A percentile compares a stretch with the other conserved stretches of the same genome.
Evolutionary conservation across 2,113 vertebrate species (phyloP).

Genomic region (Archocentrus centrarchus): DNA sequence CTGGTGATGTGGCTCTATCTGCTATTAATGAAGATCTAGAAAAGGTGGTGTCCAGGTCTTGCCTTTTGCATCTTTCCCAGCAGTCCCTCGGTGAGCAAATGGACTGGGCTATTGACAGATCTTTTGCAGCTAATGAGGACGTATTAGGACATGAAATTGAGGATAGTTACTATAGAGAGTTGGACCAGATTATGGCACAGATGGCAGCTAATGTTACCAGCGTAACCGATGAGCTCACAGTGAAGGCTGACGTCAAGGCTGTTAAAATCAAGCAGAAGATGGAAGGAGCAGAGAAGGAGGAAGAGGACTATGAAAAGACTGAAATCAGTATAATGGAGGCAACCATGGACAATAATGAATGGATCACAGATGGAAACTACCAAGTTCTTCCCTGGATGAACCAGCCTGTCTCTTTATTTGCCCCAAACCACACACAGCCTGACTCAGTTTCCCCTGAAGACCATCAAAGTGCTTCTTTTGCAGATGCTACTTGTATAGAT

Average conservation of each 20-base stretch:
- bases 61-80: neutral
- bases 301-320: conserved; percentile 54
- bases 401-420: neutral
- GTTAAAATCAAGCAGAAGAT: neutral
- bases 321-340: conserved; percentile 84
- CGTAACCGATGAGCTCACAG: neutral
- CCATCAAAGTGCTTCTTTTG: neutral
- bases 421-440: conserved; percentile 4
- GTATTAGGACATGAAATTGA: conserved; percentile 49
- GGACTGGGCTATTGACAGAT: neutral
- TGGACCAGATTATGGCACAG: conserved; percentile 7
- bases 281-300: conserved; percentile 10
- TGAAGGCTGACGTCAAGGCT: neutral
- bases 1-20: neutral
- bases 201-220: neutral
- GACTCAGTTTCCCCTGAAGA: conserved; percentile 5
- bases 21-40: neutral
- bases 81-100: neutral
- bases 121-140: conserved; percentile 35
- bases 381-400: conserved; percentile 63
- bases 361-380: conserved; percentile 73
- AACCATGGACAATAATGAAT: conserved; percentile 82
- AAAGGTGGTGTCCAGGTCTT: neutral
- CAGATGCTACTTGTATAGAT: neutral
- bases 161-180: conserved; percentile 30